Conservation (phyloP, 2,113 vertebrate species). For the Otis tarda region DNA sequence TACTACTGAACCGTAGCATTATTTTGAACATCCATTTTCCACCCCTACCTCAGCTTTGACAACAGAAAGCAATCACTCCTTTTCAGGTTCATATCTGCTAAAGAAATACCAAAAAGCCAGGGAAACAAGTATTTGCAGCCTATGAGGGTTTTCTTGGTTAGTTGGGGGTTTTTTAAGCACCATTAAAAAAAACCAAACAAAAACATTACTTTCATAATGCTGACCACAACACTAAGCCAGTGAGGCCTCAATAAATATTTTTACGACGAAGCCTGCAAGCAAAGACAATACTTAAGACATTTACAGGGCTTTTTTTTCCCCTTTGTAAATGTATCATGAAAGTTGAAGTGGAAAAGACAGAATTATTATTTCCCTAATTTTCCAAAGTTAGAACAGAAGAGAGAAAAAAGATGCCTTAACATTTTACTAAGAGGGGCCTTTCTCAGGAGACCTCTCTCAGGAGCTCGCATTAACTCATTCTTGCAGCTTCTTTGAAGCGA, state of each 20-base stretch:
- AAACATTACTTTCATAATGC: not conserved
- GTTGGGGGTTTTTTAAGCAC: not conserved
- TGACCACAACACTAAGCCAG: not conserved
- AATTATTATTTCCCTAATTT: not conserved
- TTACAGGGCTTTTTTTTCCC: not conserved
- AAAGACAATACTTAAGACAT: not conserved
- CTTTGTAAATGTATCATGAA: not conserved
- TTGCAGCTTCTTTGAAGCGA: conserved; percentile 1
- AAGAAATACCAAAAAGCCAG: not conserved
- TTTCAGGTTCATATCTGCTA: not conserved
- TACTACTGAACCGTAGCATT: not conserved
- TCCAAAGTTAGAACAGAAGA: not conserved
- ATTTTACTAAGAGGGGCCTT: not conserved
- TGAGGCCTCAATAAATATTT: conserved; percentile 13
- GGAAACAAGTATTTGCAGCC: not conserved
- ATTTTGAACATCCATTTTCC: not conserved
- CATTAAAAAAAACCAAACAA: not conserved
- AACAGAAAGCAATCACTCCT: not conserved
- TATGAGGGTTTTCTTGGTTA: not conserved
- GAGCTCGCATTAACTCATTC: not conserved
- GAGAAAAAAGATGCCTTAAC: not conserved
- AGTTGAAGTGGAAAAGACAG: not conserved
- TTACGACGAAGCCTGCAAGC: not conserved
- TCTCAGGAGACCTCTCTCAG: not conserved
- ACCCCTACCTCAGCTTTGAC: not conserved